Conservation (phyloP, 2,797 vertebrate species). For the Limnodromus scolopaceus region DNA sequence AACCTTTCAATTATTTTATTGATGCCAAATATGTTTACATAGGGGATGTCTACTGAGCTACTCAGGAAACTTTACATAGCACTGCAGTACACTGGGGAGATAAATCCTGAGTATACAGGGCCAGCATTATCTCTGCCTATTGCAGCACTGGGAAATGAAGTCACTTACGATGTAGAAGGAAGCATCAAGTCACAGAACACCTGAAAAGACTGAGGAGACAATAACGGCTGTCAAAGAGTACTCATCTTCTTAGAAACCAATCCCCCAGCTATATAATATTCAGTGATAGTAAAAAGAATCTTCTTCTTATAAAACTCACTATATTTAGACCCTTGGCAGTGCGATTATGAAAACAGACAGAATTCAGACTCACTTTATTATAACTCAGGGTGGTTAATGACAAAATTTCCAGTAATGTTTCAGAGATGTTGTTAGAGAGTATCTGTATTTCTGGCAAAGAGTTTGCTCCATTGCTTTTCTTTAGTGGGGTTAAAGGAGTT, state of each 20-base stretch:
- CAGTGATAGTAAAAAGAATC: not conserved
- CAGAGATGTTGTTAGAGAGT: not conserved
- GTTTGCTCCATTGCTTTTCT: not conserved
- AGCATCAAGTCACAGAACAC: not conserved
- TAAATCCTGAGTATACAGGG: not conserved
- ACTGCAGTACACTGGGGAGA: not conserved
- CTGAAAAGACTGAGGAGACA: not conserved
- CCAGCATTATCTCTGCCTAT: not conserved
- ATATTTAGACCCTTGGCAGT: not conserved
- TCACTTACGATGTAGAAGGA: not conserved
- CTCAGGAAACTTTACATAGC: constrained; percentile 4
- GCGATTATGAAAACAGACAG: not conserved
- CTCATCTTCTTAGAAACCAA: not conserved
- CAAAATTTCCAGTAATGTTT: not conserved
- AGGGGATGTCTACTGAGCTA: not conserved
- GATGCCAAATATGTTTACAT: constrained; percentile 18
- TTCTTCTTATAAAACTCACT: not conserved
- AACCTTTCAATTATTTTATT: constrained; percentile 21
- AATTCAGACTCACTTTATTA: not conserved
- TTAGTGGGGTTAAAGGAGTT: not conserved
- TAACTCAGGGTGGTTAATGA: not conserved
- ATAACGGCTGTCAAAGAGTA: not conserved
- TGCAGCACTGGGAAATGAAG: not conserved
- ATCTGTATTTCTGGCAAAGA: not conserved
- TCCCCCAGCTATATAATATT: not conserved